Conservation (phyloP, 2,113 vertebrate species). For the Mastomys natalensis region DNA sequence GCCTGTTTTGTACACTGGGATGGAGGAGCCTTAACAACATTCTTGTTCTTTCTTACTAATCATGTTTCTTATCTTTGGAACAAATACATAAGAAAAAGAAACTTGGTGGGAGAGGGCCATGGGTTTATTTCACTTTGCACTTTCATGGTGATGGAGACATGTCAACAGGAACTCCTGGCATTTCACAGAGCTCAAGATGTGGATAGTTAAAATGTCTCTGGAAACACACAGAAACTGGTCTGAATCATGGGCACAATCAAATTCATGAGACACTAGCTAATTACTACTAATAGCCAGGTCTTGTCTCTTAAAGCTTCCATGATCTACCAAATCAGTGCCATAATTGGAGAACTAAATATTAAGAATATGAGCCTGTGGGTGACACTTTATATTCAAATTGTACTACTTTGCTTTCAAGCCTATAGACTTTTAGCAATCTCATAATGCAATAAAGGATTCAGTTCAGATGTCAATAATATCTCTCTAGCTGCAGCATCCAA, state of each 20-base stretch:
- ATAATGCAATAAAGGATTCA: not conserved
- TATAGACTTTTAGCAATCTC: not conserved
- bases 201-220: not conserved
- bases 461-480: not conserved
- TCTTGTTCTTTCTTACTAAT: not conserved
- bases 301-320: not conserved
- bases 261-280: too few relatives aligned
- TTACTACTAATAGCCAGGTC: too few relatives aligned
- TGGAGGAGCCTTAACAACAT: not conserved
- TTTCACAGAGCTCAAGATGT: not conserved
- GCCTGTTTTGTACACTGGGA: not conserved
- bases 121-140: not conserved
- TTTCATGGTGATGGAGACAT: not conserved
- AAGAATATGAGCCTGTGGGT: too few relatives aligned
- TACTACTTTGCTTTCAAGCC: not conserved
- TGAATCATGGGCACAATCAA: not conserved
- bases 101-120: not conserved
- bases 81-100: not conserved
- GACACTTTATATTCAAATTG: not conserved
- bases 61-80: not conserved
- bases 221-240: not conserved
- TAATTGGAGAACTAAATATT: too few relatives aligned
- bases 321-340: not conserved
- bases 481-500: not conserved
- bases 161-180: too few relatives aligned